phyloP scores from a whole-genome alignment of 2,888 invertebrate species.

The Antheraea assamensis region DNA sequence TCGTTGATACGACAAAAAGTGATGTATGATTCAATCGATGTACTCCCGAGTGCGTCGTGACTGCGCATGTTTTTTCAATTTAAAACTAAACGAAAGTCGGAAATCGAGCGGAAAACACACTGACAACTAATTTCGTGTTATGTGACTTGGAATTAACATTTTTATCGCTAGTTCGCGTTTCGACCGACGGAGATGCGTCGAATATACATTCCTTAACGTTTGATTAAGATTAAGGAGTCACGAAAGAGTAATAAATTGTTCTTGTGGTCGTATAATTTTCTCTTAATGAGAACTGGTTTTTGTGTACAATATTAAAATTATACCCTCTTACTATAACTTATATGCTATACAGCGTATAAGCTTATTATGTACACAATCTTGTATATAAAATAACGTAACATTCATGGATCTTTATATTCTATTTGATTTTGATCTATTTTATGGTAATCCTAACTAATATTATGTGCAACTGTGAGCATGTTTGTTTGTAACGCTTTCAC shows the following conservation, averaged over 20 bases:
- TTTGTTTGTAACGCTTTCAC: no score
- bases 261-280: conserved; percentile 2
- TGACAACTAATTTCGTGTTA: conserved; percentile 22
- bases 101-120: conserved; percentile 18
- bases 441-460: no score
- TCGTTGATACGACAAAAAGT: not conserved
- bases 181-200: not conserved
- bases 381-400: no score
- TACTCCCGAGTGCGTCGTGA: not conserved
- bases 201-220: conserved; percentile 2
- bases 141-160: conserved; percentile 26
- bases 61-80: conserved; percentile 10
- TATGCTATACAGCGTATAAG: not conserved
- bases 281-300: conserved; percentile 2
- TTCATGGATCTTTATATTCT: no score
- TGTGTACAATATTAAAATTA: not conserved
- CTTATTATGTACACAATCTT: not conserved
- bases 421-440: no score
- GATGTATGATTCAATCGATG: conserved; percentile 4
- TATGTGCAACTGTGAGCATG: no score
- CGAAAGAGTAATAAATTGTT: conserved; percentile 9
- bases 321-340: not conserved
- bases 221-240: conserved; percentile 13
- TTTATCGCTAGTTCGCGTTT: conserved; percentile 8
- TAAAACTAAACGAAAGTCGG: conserved; percentile 22